Conservation (phyloP, 2,113 vertebrate species). For the Oryctolagus cuniculus region mOryCun1.1 NC_091443.1:59757001-59757500, state of each 20-base stretch:
- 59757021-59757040: conserved; percentile 72
- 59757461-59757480: not conserved
- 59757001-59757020: conserved; percentile 70
- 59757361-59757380: not conserved
- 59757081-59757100: conserved; percentile 75
- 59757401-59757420: not conserved
- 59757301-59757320: not conserved
- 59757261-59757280: conserved; percentile 37
- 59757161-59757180: conserved; percentile 79
- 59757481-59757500: not conserved
- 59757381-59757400: conserved; percentile 14
- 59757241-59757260: conserved; percentile 55
- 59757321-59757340: not conserved
- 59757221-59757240: conserved; percentile 74
- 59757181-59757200: conserved; percentile 64
- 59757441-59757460: not conserved
- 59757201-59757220: not conserved
- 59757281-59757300: not conserved
- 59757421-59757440: not conserved
- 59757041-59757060: conserved; percentile 76
- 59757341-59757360: not conserved
- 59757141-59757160: conserved; percentile 64
- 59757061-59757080: conserved; percentile 78
- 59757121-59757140: conserved; percentile 71
- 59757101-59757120: conserved; percentile 75